Base-by-base conservation (phyloP, 2,113 vertebrate genomes). In the Ochotona princeps region DNA sequence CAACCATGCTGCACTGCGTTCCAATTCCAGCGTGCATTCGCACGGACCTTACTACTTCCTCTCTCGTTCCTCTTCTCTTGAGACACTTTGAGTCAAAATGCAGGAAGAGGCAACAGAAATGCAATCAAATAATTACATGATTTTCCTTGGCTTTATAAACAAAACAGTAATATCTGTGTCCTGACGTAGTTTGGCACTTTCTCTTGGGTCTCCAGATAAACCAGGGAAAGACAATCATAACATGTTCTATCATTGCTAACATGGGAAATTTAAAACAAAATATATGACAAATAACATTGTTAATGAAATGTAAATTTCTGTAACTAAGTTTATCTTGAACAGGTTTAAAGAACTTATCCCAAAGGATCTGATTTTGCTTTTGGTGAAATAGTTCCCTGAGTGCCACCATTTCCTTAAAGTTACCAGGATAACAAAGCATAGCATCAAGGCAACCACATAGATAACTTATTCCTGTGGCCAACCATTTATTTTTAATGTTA, bases 261-360 rank as follows among this genome's bases (percentile, higher is more conserved):
- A 90, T 18, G 20, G 80, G 30, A 75, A 74, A 78, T 93, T 81
- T 25, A 66, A 86, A 67, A 95, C n/a, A 92, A 88, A 92, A 67
- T 26, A 44, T 76, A 51, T 38, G 67, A 26, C 61, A 87, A 73
- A 65, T 74, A 2, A 81, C 13, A 30, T 75, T 80, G 69, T 81
- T 92, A 79, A 89, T 28, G 54, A 94, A 94, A 87, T n/a, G 8
- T n/a, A 12, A 15, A n/a, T 85, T 79, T 84, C 70, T 51, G 18
- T 87, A 81, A 81, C 54, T 94, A 80, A 88, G 1, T 51, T 10
- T 1, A 17, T 44, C 32, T 61, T 84, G 83, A 57, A 70, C 10
- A 65, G 57, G 87, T 89, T 86, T 54, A 65, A 81, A 89, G 44
- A 91, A 78, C 23, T 73, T 95, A 92, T 84, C 49, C 81, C 78